These are phyloP conservation scores for Rousettus madagascariensis DNA, from an alignment of 2,797 vertebrate species.

Conservation along the genomic window DNA sequence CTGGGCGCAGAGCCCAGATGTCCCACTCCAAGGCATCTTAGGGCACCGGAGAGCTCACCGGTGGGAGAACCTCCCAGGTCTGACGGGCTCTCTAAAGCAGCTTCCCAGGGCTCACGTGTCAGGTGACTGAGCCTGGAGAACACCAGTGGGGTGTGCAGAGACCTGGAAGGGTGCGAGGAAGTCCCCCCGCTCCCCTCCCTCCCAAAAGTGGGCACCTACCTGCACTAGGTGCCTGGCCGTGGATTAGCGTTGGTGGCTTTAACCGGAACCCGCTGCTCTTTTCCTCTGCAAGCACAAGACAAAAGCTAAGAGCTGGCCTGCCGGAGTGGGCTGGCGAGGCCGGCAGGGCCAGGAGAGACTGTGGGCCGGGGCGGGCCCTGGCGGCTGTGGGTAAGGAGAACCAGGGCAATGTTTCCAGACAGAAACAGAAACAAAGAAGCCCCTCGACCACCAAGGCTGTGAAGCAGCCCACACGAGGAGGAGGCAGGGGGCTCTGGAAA, in stretches of 20 bases:
- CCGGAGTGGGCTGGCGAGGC: not conserved
- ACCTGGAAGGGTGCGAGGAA: not conserved
- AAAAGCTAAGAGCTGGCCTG: not conserved
- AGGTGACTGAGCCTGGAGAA: not conserved
- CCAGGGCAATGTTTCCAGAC: not conserved
- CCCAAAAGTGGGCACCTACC: slow-evolving; percentile 83
- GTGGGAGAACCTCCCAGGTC: not conserved
- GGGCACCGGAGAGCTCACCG: not conserved
- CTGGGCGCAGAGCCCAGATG: not conserved
- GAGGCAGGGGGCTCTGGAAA: not conserved
- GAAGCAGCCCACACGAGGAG: not conserved
- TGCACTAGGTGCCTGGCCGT: slow-evolving; percentile 97
- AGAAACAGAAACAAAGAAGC: not conserved
- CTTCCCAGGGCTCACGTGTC: not conserved
- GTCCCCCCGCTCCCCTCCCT: fast-evolving
- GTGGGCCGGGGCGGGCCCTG: not conserved
- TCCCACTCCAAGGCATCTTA: not conserved
- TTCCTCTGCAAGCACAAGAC: slow-evolving; percentile 89
- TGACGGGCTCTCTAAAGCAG: not conserved
- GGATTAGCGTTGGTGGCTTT: slow-evolving; percentile 98
- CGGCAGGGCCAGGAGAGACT: not conserved
- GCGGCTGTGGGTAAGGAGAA: not conserved
- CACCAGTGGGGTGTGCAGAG: not conserved
- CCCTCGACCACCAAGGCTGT: not conserved
- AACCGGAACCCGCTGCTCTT: slow-evolving; percentile 97